A percentile compares a stretch with the other conserved stretches of the same genome.
Conservation (phyloP, 2,797 vertebrate species). For the Anolis apletophallus region DNA sequence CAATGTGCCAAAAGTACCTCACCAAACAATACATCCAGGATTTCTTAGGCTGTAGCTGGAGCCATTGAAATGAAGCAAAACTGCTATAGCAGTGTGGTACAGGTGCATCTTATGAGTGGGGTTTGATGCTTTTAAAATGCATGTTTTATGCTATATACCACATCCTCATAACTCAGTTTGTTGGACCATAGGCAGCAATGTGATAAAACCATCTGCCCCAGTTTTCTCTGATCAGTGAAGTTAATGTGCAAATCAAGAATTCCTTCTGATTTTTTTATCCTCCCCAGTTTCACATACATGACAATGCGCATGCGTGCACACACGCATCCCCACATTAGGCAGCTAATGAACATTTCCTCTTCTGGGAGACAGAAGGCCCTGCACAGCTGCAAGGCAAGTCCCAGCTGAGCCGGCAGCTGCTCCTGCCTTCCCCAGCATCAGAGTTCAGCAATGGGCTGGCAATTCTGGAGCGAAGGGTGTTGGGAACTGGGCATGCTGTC, state of each 20-base stretch:
- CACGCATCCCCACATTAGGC: neutral
- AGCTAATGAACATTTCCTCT: conserved; percentile 19
- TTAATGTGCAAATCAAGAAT: neutral
- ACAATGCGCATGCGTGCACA: neutral
- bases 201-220: neutral
- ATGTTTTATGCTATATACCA: neutral
- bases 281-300: neutral
- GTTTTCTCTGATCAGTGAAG: neutral
- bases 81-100: neutral
- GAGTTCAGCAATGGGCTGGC: conserved; percentile 62
- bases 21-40: no score
- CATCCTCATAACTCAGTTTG: neutral
- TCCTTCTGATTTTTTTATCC: neutral
- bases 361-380: conserved; percentile 35
- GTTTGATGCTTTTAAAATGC: neutral
- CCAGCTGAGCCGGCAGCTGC: conserved; percentile 65
- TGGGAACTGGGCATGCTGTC: conserved; percentile 55
- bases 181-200: neutral
- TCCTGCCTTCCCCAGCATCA: conserved; percentile 54
- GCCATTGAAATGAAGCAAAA: no score
- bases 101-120: neutral
- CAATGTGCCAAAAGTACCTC: no score
- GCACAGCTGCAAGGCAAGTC: conserved; percentile 65
- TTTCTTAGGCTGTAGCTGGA: no score
- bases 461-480: conserved; percentile 47